Evolutionary conservation across 2,888 invertebrate genomes (phyloP), one percentile per base, ranked within the genome.

Genomic region (Halocaridina rubra): DNA sequence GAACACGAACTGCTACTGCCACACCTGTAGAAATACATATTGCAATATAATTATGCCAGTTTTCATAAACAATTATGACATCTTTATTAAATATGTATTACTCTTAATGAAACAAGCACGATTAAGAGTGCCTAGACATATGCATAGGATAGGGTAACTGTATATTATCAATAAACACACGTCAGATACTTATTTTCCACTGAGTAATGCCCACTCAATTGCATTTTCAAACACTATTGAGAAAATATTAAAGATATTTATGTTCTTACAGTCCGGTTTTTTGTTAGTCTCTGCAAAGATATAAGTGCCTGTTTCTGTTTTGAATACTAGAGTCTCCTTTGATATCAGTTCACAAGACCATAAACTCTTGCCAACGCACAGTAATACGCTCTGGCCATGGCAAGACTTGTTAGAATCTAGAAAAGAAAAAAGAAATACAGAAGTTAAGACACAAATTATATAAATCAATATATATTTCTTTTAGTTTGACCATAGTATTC

Each of bases 231-330:
- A n/a, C n/a, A n/a, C n/a, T n/a, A n/a, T n/a, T n/a, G n/a, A n/a
- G n/a, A n/a, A n/a, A n/a, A n/a, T n/a, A n/a, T n/a, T n/a, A n/a
- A n/a, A n/a, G n/a, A n/a, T n/a, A n/a, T n/a, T n/a, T n/a, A n/a
- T n/a, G n/a, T n/a, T n/a, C 76, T 82, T 27, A 82, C 81, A 82
- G 8, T 82, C 77, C 16, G 33, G 77, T 4, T 71, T 82, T 10
- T 76, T 69, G 2, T 53, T 33, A 16, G 57, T 69, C 3, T 82
- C 81, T 19, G 57, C 57, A 39, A 82, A 82, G 10, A 82, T 24
- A 46, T 82, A 82, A n/a, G 30, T 27, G 5, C 77, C 76, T n/a
- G 33, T 30, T 3, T 61, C 61, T 8, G 81, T 33, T 5, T 32
- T 53, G 13, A 82, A 32, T 19, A 82, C 81, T 10, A 82, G 71